phyloP scores from a whole-genome alignment of 2,797 vertebrate species.

The Vipera latastei region DNA sequence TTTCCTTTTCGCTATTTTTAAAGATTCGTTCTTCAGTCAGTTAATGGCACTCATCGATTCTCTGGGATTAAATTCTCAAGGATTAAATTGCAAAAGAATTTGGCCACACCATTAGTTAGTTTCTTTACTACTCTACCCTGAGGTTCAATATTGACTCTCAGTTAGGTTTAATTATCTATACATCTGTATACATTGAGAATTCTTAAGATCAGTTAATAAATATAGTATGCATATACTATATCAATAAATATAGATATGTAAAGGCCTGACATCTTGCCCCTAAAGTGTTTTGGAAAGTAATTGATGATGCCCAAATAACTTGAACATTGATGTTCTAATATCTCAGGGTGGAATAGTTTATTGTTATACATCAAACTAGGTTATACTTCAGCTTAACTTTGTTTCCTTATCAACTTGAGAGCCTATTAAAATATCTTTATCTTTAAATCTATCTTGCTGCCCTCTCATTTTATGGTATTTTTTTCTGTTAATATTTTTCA shows the following conservation, averaged over 20 bases:
- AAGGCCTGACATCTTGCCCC: neutral
- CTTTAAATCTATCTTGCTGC: neutral
- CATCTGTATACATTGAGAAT: neutral
- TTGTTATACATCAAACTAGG: neutral
- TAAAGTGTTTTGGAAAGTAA: neutral
- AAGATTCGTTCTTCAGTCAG: too few relatives aligned
- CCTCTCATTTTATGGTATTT: neutral
- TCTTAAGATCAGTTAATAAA: neutral
- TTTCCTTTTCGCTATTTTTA: neutral
- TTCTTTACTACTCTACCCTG: too few relatives aligned
- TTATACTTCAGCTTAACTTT: neutral
- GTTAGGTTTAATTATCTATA: neutral
- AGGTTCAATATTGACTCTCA: too few relatives aligned
- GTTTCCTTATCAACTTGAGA: neutral
- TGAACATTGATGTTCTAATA: neutral
- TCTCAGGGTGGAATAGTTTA: neutral
- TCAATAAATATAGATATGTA: neutral
- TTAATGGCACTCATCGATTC: too few relatives aligned
- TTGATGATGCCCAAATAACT: neutral
- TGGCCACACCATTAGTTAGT: too few relatives aligned
- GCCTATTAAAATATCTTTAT: neutral
- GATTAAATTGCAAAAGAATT: too few relatives aligned
- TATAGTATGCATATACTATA: too few relatives aligned
- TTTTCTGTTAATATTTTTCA: neutral
- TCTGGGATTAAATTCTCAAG: too few relatives aligned